phyloP scores from a whole-genome alignment of 2,113 vertebrate species.

The Nesoenas mayeri region DNA sequence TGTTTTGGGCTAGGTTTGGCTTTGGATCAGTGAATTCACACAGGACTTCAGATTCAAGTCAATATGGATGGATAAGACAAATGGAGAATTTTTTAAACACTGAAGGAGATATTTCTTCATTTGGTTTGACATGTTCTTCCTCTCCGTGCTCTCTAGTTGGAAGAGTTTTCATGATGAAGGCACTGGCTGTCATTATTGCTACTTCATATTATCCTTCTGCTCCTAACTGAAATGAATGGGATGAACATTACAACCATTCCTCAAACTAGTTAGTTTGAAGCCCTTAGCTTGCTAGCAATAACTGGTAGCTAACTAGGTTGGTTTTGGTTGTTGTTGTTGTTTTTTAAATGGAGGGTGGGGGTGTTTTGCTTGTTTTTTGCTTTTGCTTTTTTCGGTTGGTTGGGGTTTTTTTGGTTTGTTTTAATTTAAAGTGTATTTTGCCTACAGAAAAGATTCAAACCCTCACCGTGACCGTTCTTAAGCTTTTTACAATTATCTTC shows the following conservation, averaged over 20 bases:
- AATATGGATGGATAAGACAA: not conserved
- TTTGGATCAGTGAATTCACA: not conserved
- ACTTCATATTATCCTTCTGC: slow-evolving; percentile 10
- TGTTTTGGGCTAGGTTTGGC: not conserved
- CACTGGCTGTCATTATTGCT: slow-evolving; percentile 5
- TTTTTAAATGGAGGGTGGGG: too few relatives aligned
- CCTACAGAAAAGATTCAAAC: not conserved
- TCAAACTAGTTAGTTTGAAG: not conserved
- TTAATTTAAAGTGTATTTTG: not conserved
- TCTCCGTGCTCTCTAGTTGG: not conserved
- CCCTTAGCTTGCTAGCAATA: not conserved
- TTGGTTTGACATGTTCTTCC: slow-evolving; percentile 18
- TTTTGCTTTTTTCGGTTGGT: too few relatives aligned
- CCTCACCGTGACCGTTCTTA: not conserved
- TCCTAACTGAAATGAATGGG: slow-evolving; percentile 27
- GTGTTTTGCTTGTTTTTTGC: too few relatives aligned
- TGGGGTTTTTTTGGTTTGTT: not conserved
- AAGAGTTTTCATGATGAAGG: not conserved
- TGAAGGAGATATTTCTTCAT: slow-evolving; percentile 29
- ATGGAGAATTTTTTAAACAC: not conserved
- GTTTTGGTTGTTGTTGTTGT: not conserved
- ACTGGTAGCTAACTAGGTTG: not conserved
- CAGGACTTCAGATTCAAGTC: not conserved
- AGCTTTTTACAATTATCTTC: slow-evolving; percentile 5
- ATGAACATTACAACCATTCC: slow-evolving; percentile 23